Evolutionary conservation across 2,888 invertebrate species (phyloP), one percentile per base, ranked within the genome.

Genomic region (Andrena dorsata): DNA sequence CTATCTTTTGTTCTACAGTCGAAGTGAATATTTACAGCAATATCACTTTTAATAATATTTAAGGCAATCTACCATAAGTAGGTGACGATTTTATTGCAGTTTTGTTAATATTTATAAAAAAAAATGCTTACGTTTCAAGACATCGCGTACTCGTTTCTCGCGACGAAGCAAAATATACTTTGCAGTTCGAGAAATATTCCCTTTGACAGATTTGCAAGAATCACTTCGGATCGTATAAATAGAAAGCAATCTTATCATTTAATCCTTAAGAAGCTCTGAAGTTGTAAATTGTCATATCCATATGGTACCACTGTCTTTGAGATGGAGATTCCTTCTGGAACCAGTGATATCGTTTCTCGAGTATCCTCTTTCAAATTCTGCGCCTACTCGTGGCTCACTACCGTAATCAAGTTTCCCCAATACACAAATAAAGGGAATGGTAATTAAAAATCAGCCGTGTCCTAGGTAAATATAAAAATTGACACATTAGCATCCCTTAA

Each of bases 261-360:
- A 76, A 53, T 49, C 56, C 26, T 68, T 68, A 69, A 72, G 51
- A 41, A 28, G 26, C 76, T 82, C 16, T 13, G 35, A 61, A 71
- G n/a, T 77, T 51, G 30, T 26, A 61, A 82, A 61, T 77, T 68
- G 13, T 74, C 73, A 3, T 71, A 77, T 71, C 56, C 51, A 66
- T 41, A 63, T 53, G 30, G n/a, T 32, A 69, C 47, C 60, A 32
- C 49, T 49, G 49, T 63, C 51, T 73, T 61, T 58, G 28, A 53
- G 49, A 53, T n/a, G 13, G 26, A 8, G 49, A 58, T 28, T 60
- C 32, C 23, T 75, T 74, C 66, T 71, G 83, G 26, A 26, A 35
- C 64, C 83, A 78, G 83, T 82, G 71, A 78, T 83, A 74, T 83
- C 82, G 82, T 73, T 71, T 72, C 61, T 8, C 26, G 49, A 56